Evolutionary conservation across 2,888 invertebrate species (phyloP).

Genomic region (Busseola fusca): DNA sequence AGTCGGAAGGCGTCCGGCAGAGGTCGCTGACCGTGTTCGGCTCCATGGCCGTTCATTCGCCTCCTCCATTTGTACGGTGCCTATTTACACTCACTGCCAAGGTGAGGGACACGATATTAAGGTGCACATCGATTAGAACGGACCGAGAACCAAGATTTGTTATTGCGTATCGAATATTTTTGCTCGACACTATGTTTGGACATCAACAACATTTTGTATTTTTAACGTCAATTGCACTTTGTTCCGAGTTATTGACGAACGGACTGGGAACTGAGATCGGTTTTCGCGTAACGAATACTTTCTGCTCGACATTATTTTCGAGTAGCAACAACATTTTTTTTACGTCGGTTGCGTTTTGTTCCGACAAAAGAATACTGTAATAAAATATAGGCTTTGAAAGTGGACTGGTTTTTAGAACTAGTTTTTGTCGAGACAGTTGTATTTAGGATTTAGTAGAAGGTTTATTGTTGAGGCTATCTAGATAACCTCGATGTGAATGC

Average conservation of each 20-base stretch:
- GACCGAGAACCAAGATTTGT: conserved; percentile 30
- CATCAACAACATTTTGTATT: not conserved
- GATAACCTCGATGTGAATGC: conserved; percentile 39
- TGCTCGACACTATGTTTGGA: not conserved
- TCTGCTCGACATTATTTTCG: conserved; percentile 1
- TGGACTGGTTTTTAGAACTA: conserved; percentile 51
- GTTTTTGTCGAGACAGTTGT: conserved; percentile 39
- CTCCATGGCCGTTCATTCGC: conserved; percentile 80
- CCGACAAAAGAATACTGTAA: conserved; percentile 30
- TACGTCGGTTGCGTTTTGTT: conserved; percentile 17
- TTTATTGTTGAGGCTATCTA: conserved; percentile 44
- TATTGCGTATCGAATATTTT: conserved; percentile 12
- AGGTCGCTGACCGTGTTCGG: conserved; percentile 85
- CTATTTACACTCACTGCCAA: conserved; percentile 80
- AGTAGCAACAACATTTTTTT: not conserved
- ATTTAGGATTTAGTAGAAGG: conserved; percentile 42
- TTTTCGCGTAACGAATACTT: conserved; percentile 11
- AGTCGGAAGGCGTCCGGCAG: conserved; percentile 74
- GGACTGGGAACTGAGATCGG: conserved; percentile 25
- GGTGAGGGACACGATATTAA: conserved; percentile 78
- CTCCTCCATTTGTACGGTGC: conserved; percentile 67
- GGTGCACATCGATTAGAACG: conserved; percentile 53
- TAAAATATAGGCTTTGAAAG: conserved; percentile 41
- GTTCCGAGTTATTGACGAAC: conserved; percentile 16
- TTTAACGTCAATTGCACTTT: conserved; percentile 12